Conservation (phyloP, 2,113 vertebrate genomes). For the Alces alces region DNA sequence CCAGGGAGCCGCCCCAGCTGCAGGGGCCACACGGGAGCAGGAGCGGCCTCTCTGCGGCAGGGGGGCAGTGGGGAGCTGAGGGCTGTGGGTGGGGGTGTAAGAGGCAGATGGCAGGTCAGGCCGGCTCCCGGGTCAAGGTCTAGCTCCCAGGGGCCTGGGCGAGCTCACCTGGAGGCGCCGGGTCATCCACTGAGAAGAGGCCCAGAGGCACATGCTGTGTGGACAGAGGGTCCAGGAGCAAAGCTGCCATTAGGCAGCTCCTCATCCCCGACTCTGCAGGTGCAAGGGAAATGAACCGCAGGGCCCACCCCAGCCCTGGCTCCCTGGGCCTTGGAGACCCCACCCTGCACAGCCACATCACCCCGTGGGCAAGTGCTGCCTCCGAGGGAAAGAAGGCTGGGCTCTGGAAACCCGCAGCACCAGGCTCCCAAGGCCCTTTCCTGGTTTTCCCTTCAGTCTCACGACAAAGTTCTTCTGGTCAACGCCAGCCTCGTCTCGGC, state of each 20-base stretch:
- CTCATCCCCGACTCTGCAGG: too few relatives aligned
- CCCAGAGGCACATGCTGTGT: accelerated
- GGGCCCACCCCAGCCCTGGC: neutral
- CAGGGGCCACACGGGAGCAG: accelerated
- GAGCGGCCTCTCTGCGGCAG: neutral
- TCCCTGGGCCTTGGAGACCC: neutral
- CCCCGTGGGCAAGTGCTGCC: accelerated
- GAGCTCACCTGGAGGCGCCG: neutral
- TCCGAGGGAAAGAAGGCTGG: neutral
- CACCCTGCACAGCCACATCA: neutral
- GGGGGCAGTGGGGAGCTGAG: neutral
- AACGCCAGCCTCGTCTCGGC: neutral
- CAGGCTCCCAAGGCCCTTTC: too few relatives aligned
- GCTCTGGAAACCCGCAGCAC: accelerated
- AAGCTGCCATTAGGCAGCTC: neutral
- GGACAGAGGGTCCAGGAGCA: neutral
- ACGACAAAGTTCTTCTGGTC: neutral
- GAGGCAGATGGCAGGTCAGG: neutral
- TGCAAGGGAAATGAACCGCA: accelerated
- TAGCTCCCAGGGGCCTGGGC: neutral
- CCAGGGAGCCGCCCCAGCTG: accelerated
- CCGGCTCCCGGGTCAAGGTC: neutral
- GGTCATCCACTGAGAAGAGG: neutral
- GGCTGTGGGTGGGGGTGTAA: neutral
- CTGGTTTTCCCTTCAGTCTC: neutral